Percentiles rank a stretch among this genome's conserved stretches.
phyloP scores from a whole-genome alignment of 2,113 vertebrate genomes.

The Pelodiscus sinensis region DNA sequence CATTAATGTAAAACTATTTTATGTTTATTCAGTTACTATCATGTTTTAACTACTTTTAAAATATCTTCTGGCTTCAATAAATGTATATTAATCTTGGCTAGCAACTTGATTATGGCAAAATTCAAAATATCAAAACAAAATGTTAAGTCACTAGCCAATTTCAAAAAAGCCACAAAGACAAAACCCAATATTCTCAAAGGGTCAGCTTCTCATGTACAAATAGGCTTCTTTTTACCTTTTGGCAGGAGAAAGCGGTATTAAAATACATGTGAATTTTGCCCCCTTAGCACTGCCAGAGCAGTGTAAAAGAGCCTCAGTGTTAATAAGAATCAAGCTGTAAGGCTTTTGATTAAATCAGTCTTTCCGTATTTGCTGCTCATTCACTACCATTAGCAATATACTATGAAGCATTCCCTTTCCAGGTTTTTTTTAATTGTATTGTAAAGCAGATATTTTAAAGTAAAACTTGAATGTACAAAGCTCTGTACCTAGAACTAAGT shows the following conservation, averaged over 20 bases:
- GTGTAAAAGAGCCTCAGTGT: not conserved
- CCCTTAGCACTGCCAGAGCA: not conserved
- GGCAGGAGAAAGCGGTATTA: not conserved
- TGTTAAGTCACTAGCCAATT: not conserved
- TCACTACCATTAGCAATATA: rapidly evolving
- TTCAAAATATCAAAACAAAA: not conserved
- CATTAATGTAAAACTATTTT: not conserved
- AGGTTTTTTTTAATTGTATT: not conserved
- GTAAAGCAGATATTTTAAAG: not conserved
- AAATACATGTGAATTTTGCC: not conserved
- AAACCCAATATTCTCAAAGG: rapidly evolving
- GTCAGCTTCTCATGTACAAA: not conserved
- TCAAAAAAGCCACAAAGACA: not conserved
- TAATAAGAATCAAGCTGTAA: not conserved
- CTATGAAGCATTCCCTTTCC: not conserved
- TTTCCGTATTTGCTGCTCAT: not conserved
- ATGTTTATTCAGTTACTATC: not conserved
- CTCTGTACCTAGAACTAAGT: not conserved
- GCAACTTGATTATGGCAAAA: not conserved
- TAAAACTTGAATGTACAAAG: not conserved
- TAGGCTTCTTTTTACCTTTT: rapidly evolving
- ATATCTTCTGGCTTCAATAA: not conserved
- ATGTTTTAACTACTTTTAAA: not conserved
- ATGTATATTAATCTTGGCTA: not conserved
- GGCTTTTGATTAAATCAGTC: not conserved